Percentiles rank a stretch among this genome's conserved stretches.
Evolutionary conservation across 2,113 vertebrate genomes (phyloP).

Genomic region (Tetraodon nigroviridis): DNA sequence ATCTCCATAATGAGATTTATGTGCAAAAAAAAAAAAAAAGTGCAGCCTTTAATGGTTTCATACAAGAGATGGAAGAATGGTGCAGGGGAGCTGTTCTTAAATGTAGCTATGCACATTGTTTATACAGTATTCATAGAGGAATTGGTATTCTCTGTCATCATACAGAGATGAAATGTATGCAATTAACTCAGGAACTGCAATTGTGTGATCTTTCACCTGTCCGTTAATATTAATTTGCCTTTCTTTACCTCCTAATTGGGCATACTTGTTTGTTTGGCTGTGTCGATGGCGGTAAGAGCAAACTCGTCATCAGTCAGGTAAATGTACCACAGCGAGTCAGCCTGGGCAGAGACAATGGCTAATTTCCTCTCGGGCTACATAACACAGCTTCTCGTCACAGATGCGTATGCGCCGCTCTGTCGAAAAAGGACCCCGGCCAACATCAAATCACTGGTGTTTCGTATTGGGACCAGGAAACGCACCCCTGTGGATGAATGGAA

Average conservation of each 20-base stretch:
- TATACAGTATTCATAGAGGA: conserved; percentile 51
- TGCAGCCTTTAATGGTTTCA: conserved; percentile 53
- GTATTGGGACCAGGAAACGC: conserved; percentile 22
- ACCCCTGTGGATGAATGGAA: conserved; percentile 6
- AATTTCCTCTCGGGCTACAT: conserved; percentile 44
- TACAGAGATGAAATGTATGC: conserved; percentile 41
- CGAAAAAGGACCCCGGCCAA: conserved; percentile 10
- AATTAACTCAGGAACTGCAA: conserved; percentile 41
- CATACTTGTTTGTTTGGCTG: neutral
- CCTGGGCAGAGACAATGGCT: conserved; percentile 44
- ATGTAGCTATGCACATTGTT: conserved; percentile 5
- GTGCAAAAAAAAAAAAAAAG: conserved; percentile 20
- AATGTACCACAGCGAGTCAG: conserved; percentile 42
- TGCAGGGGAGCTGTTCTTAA: conserved; percentile 52
- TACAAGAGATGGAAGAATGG: conserved; percentile 32
- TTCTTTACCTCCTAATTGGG: conserved; percentile 44
- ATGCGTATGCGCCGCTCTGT: conserved; percentile 36
- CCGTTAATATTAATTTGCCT: conserved; percentile 34
- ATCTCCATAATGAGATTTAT: conserved; percentile 64
- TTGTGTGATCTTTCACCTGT: conserved; percentile 50
- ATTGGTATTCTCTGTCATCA: conserved; percentile 50
- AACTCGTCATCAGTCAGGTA: conserved; percentile 50
- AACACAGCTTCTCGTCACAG: conserved; percentile 10
- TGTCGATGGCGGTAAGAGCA: conserved; percentile 30
- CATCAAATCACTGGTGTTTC: conserved; percentile 1